phyloP scores from a whole-genome alignment of 2,797 vertebrate genomes.

The Echiichthys vipera region DNA sequence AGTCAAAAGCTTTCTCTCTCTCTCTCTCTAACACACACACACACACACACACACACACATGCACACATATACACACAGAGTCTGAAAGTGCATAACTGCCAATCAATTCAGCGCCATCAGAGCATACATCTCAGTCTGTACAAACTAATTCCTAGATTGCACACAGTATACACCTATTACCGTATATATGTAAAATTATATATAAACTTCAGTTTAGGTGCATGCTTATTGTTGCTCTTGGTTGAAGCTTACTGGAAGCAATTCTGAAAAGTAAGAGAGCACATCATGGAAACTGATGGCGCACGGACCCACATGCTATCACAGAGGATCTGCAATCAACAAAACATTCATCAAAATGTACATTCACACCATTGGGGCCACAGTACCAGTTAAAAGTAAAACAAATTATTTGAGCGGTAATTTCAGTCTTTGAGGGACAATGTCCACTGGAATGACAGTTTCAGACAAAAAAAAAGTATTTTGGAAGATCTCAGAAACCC shows the following conservation, averaged over 20 bases:
- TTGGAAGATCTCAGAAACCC: constrained; percentile 79
- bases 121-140: constrained; percentile 79
- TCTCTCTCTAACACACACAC: constrained; percentile 17
- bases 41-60: constrained; percentile 27
- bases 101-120: constrained; percentile 85
- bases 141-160: constrained; percentile 74
- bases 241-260: constrained; percentile 82
- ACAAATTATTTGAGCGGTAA: constrained; percentile 42
- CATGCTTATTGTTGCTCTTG: constrained; percentile 81
- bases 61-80: constrained; percentile 34
- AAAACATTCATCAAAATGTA: constrained; percentile 76
- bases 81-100: constrained; percentile 85
- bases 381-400: constrained; percentile 67
- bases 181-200: constrained; percentile 69
- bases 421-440: constrained; percentile 66
- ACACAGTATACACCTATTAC: constrained; percentile 72
- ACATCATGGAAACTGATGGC: constrained; percentile 65
- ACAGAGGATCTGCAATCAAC: constrained; percentile 55
- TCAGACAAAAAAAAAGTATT: constrained; percentile 64
- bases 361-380: constrained; percentile 77
- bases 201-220: constrained; percentile 73
- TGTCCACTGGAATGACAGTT: constrained; percentile 75
- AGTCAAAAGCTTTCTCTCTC: constrained; percentile 45
- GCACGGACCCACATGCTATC: constrained; percentile 63
- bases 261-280: constrained; percentile 73